phyloP scores from a whole-genome alignment of 2,797 vertebrate species.

The Mycteria americana region DNA sequence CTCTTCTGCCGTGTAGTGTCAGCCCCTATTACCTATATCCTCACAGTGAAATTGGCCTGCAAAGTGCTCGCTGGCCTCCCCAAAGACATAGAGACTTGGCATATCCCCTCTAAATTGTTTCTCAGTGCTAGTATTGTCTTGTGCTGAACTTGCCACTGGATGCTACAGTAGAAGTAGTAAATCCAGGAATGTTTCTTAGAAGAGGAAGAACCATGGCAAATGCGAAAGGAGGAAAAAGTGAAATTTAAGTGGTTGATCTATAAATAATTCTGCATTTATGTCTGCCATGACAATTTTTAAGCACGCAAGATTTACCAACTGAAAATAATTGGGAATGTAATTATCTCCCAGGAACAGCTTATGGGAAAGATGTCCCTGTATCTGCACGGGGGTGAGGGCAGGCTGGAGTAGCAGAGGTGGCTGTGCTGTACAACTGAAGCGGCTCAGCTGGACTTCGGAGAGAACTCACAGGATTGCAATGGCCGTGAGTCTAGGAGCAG shows the following conservation, averaged over 20 bases:
- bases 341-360: background rate
- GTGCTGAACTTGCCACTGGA: background rate
- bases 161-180: background rate
- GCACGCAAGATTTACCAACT: background rate
- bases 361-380: background rate
- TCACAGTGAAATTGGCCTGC: background rate
- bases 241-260: too few relatives aligned
- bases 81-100: background rate
- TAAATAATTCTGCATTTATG: background rate
- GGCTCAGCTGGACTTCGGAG: background rate
- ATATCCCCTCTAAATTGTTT: rapidly evolving
- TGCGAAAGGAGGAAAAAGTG: background rate
- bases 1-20: background rate
- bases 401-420: background rate
- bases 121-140: background rate
- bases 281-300: too few relatives aligned
- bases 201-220: background rate
- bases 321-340: background rate
- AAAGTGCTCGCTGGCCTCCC: background rate
- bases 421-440: too few relatives aligned
- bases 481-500: background rate
- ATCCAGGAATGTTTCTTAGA: background rate
- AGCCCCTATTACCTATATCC: background rate
- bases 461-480: background rate
- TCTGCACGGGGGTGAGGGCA: background rate